Base-by-base conservation (phyloP, 2,113 vertebrate species). In the Origma solitaria region DNA sequence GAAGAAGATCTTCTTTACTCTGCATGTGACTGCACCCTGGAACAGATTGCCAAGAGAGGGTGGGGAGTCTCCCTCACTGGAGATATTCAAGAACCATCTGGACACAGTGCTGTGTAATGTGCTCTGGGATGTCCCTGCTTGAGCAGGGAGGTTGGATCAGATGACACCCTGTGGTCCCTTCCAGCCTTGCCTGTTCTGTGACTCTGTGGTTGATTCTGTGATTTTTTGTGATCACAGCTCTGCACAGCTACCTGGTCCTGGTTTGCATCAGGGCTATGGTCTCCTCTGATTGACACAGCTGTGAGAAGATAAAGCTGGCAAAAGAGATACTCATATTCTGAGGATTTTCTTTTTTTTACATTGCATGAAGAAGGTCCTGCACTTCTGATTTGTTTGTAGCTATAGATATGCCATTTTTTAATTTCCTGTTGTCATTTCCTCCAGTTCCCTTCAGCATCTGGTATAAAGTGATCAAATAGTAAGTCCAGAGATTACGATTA, bases 361-460 rank as follows among this genome's bases (percentile, higher is more conserved):
- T 19, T 62, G 7, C 38, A 15, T 17, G 7, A 76, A 87, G 56
- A 88, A 85, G 14, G 37, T 54, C 50, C 27, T 60, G 12, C 13
- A 58, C 10, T 87, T 79, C n/a, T 95, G 62, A 77, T 95, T 89
- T 87, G 51, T 77, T 82, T 83, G 61, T 71, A 90, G 35, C 22
- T 88, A 66, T 44, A 89, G 56, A 82, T 61, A 78, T 71, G 45
- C 37, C 19, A 62, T 10, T 77, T 56, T 86, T 51, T 66, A 58
- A 53, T 95, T 97, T 97, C 96, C 97, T 96, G 89, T 82, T 82
- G 95, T 97, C 95, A 97, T 86, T 97, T 97, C 97, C 95, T 97
- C 70, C 42, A 51, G 71, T 86, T 96, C 7, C 16, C 61, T 79
- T 33, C 33, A 60, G 79, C 33, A 24, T 82, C 80, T 78, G 40